Percentiles rank a stretch among this genome's conserved stretches.
These are phyloP conservation scores for Crocallis elinguaria DNA, from an alignment of 2,888 invertebrate species.

Conservation along the genomic window DNA sequence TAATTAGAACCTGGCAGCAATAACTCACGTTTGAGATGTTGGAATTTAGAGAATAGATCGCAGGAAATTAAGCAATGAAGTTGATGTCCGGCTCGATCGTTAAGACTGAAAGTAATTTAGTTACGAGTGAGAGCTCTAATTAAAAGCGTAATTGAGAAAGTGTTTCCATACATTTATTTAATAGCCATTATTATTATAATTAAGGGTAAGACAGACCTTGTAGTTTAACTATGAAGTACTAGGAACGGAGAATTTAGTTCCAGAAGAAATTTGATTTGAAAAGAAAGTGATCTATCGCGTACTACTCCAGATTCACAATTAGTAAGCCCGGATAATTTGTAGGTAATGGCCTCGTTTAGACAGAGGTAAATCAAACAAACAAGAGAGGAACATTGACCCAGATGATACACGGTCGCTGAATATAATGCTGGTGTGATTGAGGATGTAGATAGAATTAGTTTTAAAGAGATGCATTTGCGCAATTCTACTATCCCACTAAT, in stretches of 20 bases:
- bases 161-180: background rate
- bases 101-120: slow-evolving; percentile 1
- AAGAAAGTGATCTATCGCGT: too few relatives aligned
- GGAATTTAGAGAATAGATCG: slow-evolving; percentile 9
- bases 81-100: background rate
- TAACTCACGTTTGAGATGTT: slow-evolving; percentile 20
- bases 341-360: slow-evolving; percentile 7
- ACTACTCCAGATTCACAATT: slow-evolving; percentile 5
- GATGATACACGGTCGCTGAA: slow-evolving; percentile 15
- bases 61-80: slow-evolving; percentile 4
- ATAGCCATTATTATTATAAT: too few relatives aligned
- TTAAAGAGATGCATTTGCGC: too few relatives aligned
- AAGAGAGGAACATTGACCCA: slow-evolving; percentile 21
- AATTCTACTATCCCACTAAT: too few relatives aligned
- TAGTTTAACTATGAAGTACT: too few relatives aligned
- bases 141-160: background rate
- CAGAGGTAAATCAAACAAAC: slow-evolving; percentile 15
- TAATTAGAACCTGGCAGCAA: slow-evolving; percentile 27
- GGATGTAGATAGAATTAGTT: background rate
- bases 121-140: background rate
- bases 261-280: too few relatives aligned
- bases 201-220: too few relatives aligned
- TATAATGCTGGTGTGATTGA: background rate
- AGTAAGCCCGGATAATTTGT: slow-evolving; percentile 8
- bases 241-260: too few relatives aligned